Conservation (phyloP, 2,113 vertebrate genomes). For the Sigmodon hispidus region DNA sequence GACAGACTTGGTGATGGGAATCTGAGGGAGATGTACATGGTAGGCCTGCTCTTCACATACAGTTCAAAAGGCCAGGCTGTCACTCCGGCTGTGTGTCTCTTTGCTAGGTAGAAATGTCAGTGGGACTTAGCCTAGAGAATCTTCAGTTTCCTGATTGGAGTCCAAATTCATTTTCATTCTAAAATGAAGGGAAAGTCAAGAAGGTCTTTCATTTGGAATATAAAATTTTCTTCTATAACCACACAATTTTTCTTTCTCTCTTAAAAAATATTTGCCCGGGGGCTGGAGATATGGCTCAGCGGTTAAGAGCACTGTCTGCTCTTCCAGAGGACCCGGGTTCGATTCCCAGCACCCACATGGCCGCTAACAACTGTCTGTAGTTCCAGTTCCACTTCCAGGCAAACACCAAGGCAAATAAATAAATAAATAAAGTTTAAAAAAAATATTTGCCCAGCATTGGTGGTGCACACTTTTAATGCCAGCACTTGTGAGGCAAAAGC, state of each 20-base stretch:
- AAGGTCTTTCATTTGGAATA: neutral
- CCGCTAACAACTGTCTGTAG: too few relatives aligned
- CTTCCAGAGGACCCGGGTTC: too few relatives aligned
- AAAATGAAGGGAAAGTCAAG: neutral
- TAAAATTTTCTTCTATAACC: neutral
- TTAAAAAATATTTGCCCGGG: too few relatives aligned
- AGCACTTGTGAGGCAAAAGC: neutral
- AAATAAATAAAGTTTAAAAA: too few relatives aligned
- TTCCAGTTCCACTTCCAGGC: too few relatives aligned
- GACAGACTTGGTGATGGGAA: neutral
- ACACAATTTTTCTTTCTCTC: neutral
- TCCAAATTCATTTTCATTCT: neutral
- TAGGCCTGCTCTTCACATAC: neutral
- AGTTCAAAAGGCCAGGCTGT: neutral
- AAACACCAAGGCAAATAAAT: too few relatives aligned
- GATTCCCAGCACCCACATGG: too few relatives aligned
- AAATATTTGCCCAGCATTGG: neutral
- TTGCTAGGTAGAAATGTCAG: neutral
- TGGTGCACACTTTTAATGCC: neutral
- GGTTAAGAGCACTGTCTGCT: too few relatives aligned
- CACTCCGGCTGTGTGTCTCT: neutral
- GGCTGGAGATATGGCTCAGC: too few relatives aligned
- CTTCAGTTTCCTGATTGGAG: neutral
- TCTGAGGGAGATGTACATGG: neutral
- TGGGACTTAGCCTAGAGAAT: neutral